phyloP scores from a whole-genome alignment of 2,888 invertebrate species.

The Pocota personata region DNA sequence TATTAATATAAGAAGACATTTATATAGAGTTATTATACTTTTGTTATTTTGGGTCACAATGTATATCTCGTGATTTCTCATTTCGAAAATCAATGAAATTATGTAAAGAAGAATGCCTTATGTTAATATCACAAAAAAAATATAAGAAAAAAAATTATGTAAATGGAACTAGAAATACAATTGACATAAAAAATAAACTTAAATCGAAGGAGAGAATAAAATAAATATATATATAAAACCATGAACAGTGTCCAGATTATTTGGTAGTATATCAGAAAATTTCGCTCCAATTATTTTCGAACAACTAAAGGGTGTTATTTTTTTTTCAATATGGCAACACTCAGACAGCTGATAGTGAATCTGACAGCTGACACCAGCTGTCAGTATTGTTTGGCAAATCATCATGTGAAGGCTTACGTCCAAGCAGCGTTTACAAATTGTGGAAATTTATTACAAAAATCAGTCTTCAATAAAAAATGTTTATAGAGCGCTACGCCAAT shows the following conservation, averaged over 20 bases:
- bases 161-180: conserved; percentile 31
- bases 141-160: conserved; percentile 32
- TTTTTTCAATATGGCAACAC: too few relatives aligned
- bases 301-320: too few relatives aligned
- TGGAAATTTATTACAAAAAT: too few relatives aligned
- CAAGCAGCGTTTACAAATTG: too few relatives aligned
- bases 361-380: too few relatives aligned
- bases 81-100: conserved; percentile 65
- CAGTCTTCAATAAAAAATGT: too few relatives aligned
- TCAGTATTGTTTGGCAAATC: too few relatives aligned
- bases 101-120: conserved; percentile 75
- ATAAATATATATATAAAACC: not conserved
- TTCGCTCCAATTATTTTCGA: too few relatives aligned
- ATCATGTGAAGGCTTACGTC: too few relatives aligned
- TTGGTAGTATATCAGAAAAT: too few relatives aligned
- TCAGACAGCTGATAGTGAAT: too few relatives aligned
- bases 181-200: conserved; percentile 26
- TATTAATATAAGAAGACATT: conserved; percentile 38
- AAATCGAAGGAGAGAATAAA: conserved; percentile 27
- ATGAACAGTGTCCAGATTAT: not conserved
- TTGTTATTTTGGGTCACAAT: conserved; percentile 45
- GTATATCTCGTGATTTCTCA: conserved; percentile 43
- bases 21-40: conserved; percentile 37
- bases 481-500: too few relatives aligned
- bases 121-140: conserved; percentile 74